These are phyloP conservation scores for Mylabris phalerata DNA, from an alignment of 1,140 invertebrate genomes.

Conservation along the genomic window DNA sequence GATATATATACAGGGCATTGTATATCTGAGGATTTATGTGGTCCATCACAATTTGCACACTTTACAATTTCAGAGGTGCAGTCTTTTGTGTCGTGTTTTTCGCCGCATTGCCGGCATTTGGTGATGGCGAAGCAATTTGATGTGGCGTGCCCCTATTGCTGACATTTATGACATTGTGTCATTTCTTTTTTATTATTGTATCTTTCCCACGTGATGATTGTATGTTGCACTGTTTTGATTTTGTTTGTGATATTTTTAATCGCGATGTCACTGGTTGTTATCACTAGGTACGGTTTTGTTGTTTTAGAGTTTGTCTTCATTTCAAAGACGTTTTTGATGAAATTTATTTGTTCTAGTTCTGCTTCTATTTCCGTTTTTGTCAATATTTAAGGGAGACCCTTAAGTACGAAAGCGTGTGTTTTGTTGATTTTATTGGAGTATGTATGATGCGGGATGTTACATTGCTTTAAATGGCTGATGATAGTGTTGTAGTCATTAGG, in stretches of 20 bases:
- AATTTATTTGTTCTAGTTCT: background rate
- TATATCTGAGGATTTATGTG: slow-evolving; percentile 23
- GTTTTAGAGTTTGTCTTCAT: background rate
- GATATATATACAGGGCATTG: background rate
- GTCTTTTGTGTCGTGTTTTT: slow-evolving; percentile 30
- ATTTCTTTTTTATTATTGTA: slow-evolving; percentile 24
- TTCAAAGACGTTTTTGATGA: background rate
- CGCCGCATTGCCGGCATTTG: slow-evolving; percentile 37
- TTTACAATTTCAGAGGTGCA: slow-evolving; percentile 26
- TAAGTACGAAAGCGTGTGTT: background rate
- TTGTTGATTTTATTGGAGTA: background rate
- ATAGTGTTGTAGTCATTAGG: background rate
- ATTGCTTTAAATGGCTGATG: background rate
- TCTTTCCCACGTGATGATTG: slow-evolving; percentile 22
- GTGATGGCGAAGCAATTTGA: slow-evolving; percentile 28
- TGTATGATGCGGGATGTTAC: background rate
- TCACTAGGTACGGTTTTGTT: background rate
- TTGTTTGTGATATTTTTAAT: background rate
- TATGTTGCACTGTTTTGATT: background rate
- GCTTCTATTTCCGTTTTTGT: background rate
- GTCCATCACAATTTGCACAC: slow-evolving; percentile 34
- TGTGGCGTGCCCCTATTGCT: slow-evolving; percentile 37
- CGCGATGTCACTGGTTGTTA: background rate
- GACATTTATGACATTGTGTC: slow-evolving; percentile 35
- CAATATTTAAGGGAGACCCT: background rate